Percentiles rank a stretch among this genome's conserved stretches.
phyloP scores from a whole-genome alignment of 2,797 vertebrate species.

The Squalus acanthias region DNA sequence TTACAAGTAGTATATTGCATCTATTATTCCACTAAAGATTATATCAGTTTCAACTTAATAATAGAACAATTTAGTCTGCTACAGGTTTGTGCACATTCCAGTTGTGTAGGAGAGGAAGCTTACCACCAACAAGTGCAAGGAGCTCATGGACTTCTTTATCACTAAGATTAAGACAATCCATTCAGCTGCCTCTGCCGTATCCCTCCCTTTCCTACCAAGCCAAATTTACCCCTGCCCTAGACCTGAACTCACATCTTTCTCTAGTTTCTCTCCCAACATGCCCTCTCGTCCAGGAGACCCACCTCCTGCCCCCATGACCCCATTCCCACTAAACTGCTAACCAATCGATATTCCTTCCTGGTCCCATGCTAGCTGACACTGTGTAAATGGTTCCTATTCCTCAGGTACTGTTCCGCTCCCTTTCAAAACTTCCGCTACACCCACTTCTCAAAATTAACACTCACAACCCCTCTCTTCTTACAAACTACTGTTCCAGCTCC shows the following conservation, averaged over 20 bases:
- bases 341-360: not conserved
- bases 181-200: too few relatives aligned
- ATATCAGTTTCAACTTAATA: too few relatives aligned
- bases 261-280: not conserved
- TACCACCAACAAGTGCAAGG: too few relatives aligned
- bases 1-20: too few relatives aligned
- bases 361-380: not conserved
- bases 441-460: not conserved
- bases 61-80: too few relatives aligned
- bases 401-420: not conserved
- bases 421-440: not conserved
- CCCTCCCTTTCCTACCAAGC: too few relatives aligned
- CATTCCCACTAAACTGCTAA: not conserved
- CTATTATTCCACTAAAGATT: too few relatives aligned
- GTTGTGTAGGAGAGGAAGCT: too few relatives aligned
- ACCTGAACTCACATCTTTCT: not conserved
- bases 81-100: too few relatives aligned
- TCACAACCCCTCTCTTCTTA: not conserved
- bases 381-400: not conserved
- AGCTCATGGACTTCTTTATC: too few relatives aligned
- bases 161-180: too few relatives aligned
- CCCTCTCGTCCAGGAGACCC: not conserved
- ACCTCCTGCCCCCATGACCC: not conserved
- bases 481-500: not conserved
- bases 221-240: not conserved